Conservation (phyloP, 2,113 vertebrate species). For the Nestor notabilis region DNA sequence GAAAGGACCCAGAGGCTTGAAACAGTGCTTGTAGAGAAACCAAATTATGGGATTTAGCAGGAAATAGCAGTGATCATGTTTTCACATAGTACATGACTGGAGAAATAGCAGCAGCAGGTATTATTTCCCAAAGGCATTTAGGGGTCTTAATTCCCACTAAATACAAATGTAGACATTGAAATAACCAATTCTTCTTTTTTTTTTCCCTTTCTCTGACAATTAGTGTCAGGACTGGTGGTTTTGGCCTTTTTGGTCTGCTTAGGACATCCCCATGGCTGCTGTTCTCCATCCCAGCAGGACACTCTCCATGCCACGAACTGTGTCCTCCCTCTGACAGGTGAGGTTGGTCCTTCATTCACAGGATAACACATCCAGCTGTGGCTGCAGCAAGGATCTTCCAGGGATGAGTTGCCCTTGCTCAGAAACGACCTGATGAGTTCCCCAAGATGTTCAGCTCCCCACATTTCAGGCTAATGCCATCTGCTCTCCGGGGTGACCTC, state of each 20-base stretch:
- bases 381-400: not conserved
- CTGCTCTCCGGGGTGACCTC: not conserved
- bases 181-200: not conserved
- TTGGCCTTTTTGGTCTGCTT: not conserved
- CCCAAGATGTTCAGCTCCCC: not conserved
- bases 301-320: fast-evolving
- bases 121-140: not conserved
- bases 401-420: not conserved
- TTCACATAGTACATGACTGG: not conserved
- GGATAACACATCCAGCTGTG: fast-evolving
- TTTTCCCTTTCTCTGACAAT: not conserved
- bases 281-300: not conserved
- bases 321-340: not conserved
- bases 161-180: not conserved
- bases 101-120: not conserved
- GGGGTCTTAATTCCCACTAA: not conserved
- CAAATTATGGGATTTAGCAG: not conserved
- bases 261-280: not conserved
- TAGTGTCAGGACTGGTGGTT: not conserved
- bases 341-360: not conserved
- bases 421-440: not conserved
- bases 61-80: not conserved
- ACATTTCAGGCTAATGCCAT: fast-evolving
- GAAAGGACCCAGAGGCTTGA: not conserved
- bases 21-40: not conserved